Evolutionary conservation across 2,888 invertebrate genomes (phyloP).

Genomic region (Agrotis ipsilon): DNA sequence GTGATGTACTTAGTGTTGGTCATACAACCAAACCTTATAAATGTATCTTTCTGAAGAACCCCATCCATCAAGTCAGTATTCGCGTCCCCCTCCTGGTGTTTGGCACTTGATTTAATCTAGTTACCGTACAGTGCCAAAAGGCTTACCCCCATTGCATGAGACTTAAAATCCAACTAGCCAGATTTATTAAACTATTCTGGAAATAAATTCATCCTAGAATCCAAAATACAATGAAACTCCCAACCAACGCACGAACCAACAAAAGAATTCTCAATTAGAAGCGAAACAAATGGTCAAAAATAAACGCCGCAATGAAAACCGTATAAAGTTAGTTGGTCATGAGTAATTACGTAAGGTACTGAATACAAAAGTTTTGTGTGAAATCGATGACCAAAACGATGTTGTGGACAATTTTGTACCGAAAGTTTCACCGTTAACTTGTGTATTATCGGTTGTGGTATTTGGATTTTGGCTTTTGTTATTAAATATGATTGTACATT

Average conservation of each 20-base stretch:
- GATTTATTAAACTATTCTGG: too few species aligned
- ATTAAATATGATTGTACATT: conserved; percentile 7
- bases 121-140: too few species aligned
- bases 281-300: conserved; percentile 45
- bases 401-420: conserved; percentile 46
- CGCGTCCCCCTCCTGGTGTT: too few species aligned
- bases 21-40: too few species aligned
- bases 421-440: conserved; percentile 44
- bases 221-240: conserved; percentile 6
- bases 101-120: too few species aligned
- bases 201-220: not conserved
- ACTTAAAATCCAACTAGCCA: not conserved
- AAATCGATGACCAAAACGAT: conserved; percentile 52
- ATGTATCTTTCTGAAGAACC: too few species aligned
- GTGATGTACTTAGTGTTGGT: too few species aligned
- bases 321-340: conserved; percentile 56
- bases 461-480: conserved; percentile 7
- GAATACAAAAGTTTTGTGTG: conserved; percentile 43
- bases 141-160: too few species aligned
- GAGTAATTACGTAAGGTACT: conserved; percentile 49
- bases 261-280: conserved; percentile 52
- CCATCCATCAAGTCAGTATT: too few species aligned
- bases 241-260: conserved; percentile 18
- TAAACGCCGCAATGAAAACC: conserved; percentile 32
- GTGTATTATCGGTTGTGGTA: conserved; percentile 24